Base-by-base conservation (phyloP, 2,113 vertebrate species). In the Polypterus senegalus region DNA sequence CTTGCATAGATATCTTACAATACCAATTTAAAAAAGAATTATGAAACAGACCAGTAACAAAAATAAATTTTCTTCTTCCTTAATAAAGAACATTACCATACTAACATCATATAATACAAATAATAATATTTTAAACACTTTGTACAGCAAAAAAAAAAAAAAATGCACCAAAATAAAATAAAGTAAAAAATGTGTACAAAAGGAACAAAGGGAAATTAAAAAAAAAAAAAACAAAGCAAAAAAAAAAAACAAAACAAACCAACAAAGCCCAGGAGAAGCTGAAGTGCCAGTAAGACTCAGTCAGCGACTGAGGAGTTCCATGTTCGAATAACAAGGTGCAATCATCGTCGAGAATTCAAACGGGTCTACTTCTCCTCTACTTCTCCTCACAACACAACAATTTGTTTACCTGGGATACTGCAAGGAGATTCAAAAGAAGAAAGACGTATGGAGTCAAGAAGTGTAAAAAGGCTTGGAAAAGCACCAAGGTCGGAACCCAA, bases 1-100 rank as follows among this genome's bases (percentile, higher is more conserved):
- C 94, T 98, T 98, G 95, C 95, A 98, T 97, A 98, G 95, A 97
- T 97, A 97, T 96, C 92, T 97, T 97, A 97, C 95, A 97, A 98
- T 97, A 97, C 93, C 92, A 97, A 98, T 97, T 97, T 97, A 94
- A 97, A 98, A 98, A 98, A 98, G 92, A 96, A 97, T 98, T 98
- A 97, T 93, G 92, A 98, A 98, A 97, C 95, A 97, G 96, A 97
- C 93, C 89, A 76, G 94, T 98, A 97, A 97, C 93, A 98, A 98
- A 97, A 98, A 98, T 97, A 98, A 98, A 97, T 93, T 92, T 93
- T 87, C 90, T 92, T 92, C 89, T 91, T 94, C 91, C 91, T 94
- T 94, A 96, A 97, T 96, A 97, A 94, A 97, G 92, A 96, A 97
- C 94, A 92, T 95, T 90, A 92, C 93, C 87, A 84, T 93, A 97